A percentile compares a stretch with the other conserved stretches of the same genome.
These are phyloP conservation scores for Hofmannophila pseudospretella DNA, from an alignment of 2,888 invertebrate genomes.

Conservation along the genomic window DNA sequence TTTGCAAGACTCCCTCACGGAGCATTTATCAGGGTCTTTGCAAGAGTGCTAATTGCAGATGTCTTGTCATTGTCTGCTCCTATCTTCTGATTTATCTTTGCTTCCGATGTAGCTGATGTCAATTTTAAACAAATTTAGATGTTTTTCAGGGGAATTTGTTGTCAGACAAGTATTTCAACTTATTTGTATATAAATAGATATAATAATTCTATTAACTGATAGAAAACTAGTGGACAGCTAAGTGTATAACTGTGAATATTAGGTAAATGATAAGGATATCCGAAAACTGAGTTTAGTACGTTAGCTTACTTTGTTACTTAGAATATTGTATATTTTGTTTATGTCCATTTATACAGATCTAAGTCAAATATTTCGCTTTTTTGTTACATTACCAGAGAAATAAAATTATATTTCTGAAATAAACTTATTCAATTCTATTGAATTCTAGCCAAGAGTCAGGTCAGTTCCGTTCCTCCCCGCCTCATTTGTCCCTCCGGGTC, in stretches of 20 bases:
- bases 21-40: slow-evolving; percentile 17
- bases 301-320: too few species aligned
- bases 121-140: neutral
- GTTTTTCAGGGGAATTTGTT: neutral
- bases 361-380: neutral
- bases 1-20: slow-evolving; percentile 20
- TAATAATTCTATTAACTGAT: too few species aligned
- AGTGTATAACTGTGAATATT: too few species aligned
- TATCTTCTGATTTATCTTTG: slow-evolving; percentile 21
- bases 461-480: slow-evolving; percentile 19
- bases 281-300: too few species aligned
- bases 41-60: slow-evolving; percentile 20
- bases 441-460: slow-evolving; percentile 12
- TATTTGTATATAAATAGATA: neutral
- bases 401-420: neutral
- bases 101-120: neutral
- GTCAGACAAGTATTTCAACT: too few species aligned
- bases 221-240: too few species aligned
- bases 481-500: slow-evolving; percentile 28
- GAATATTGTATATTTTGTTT: too few species aligned
- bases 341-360: too few species aligned
- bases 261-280: too few species aligned
- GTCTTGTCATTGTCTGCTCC: slow-evolving; percentile 20
- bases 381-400: slow-evolving; percentile 6
- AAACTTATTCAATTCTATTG: slow-evolving; percentile 13